Conservation (phyloP, 1,140 invertebrate species). For the Mycetomoellerius zeteki region DNA sequence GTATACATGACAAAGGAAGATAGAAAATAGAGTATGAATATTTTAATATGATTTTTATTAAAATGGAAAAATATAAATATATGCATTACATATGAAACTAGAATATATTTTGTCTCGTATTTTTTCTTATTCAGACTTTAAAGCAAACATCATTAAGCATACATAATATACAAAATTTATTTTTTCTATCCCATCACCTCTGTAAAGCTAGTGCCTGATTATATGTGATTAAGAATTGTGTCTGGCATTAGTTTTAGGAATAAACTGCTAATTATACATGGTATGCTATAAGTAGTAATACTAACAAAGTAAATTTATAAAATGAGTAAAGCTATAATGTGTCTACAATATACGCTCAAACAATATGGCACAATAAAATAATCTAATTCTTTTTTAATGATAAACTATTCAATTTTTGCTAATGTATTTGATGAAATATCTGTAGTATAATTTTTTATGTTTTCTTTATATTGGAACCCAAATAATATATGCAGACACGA, state of each 20-base stretch:
- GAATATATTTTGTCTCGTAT: not conserved
- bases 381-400: not conserved
- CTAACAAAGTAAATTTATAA: not conserved
- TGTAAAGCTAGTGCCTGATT: not conserved
- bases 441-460: not conserved
- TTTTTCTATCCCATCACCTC: not conserved
- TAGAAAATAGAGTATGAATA: not conserved
- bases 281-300: not conserved
- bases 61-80: constrained; percentile 30
- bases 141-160: not conserved
- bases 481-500: not conserved
- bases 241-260: not conserved
- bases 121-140: not conserved
- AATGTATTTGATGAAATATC: not conserved
- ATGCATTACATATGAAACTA: constrained; percentile 9
- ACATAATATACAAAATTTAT: not conserved
- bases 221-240: not conserved
- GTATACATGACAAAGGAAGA: not conserved
- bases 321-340: not conserved
- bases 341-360: not conserved
- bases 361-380: not conserved
- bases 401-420: not conserved
- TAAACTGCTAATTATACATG: not conserved
- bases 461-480: too few species aligned
- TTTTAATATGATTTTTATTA: constrained; percentile 36